These are phyloP conservation scores for Sphaerophoria rueppellii DNA, from an alignment of 2,888 invertebrate genomes.

Conservation along the genomic window DNA sequence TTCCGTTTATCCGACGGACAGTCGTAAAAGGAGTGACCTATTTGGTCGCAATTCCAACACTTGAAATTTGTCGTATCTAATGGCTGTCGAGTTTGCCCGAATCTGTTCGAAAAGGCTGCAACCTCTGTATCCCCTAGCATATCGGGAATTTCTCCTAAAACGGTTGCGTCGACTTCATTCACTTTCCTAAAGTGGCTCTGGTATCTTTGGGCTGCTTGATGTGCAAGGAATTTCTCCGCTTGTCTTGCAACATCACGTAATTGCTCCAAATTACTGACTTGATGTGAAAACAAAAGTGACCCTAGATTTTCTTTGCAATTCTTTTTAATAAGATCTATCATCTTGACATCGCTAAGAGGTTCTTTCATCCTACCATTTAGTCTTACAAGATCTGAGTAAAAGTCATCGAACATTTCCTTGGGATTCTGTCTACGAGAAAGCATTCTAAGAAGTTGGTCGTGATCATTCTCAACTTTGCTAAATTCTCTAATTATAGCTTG, in stretches of 20 bases:
- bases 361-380: slow-evolving; percentile 9
- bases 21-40: slow-evolving; percentile 22
- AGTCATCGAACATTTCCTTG: slow-evolving; percentile 28
- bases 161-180: background rate
- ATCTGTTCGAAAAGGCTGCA: background rate
- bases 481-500: background rate
- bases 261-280: background rate
- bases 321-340: slow-evolving; percentile 11
- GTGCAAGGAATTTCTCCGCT: background rate
- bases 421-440: background rate
- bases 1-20: slow-evolving; percentile 12
- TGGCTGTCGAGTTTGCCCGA: background rate
- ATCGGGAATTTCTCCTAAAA: background rate
- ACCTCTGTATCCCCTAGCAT: background rate
- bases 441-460: background rate
- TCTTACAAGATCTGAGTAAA: background rate
- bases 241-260: slow-evolving; percentile 1
- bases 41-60: slow-evolving; percentile 24
- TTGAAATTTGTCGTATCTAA: background rate
- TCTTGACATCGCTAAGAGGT: slow-evolving; percentile 2
- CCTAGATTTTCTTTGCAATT: slow-evolving; percentile 8
- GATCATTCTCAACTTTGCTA: slow-evolving; percentile 3
- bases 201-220: background rate
- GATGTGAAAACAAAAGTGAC: background rate
- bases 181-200: background rate